A percentile compares a stretch with the other conserved stretches of the same genome.
Conservation (phyloP, 2,113 vertebrate genomes). For the Phylloscopus whistleri region DNA sequence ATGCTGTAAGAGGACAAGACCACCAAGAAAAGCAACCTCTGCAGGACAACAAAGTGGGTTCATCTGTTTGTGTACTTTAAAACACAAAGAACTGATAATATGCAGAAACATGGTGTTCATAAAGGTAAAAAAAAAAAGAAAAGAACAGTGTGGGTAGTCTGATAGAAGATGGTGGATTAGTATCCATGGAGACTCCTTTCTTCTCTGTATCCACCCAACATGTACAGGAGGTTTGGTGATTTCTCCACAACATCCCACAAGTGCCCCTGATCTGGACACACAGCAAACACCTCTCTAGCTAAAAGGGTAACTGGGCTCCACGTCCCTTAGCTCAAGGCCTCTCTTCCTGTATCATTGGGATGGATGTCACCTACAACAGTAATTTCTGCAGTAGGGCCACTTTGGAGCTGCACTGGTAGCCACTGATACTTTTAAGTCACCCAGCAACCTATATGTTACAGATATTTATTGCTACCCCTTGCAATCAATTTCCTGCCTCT, state of each 20-base stretch:
- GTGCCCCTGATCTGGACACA: not conserved
- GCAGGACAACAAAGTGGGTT: not conserved
- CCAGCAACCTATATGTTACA: not conserved
- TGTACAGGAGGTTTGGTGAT: not conserved
- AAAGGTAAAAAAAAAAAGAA: not conserved
- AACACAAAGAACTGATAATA: not conserved
- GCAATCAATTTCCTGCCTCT: not conserved
- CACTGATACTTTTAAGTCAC: not conserved
- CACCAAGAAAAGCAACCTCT: not conserved
- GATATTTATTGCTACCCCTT: not conserved
- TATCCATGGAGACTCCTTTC: constrained; percentile 21
- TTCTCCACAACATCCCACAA: not conserved
- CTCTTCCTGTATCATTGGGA: not conserved
- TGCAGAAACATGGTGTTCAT: not conserved
- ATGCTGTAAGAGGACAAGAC: not conserved
- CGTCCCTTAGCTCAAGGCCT: not conserved
- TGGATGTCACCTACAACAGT: not conserved
- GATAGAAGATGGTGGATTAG: constrained; percentile 35
- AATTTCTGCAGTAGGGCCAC: not conserved
- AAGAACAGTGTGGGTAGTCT: not conserved
- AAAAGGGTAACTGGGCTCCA: not conserved
- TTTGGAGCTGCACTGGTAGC: not conserved
- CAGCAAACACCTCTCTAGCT: constrained; percentile 2
- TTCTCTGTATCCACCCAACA: not conserved
- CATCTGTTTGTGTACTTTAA: not conserved